Evolutionary conservation across 1,140 invertebrate genomes (phyloP), one percentile per base, ranked within the genome.

Genomic region (Branchinecta lindahli): DNA sequence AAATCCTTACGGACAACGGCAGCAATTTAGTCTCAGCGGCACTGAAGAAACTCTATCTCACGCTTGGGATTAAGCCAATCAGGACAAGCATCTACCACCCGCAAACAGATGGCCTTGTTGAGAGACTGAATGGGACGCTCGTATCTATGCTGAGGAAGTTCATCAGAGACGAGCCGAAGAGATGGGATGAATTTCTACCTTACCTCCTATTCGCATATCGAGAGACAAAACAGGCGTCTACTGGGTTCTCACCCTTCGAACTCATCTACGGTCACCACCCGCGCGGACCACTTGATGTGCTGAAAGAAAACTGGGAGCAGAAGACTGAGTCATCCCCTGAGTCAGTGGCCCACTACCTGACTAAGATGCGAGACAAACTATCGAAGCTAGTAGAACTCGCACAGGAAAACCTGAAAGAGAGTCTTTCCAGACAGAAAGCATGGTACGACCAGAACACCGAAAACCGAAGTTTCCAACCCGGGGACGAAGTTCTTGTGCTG

Each of bases 1-100:
- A 73, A 61, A 65, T 82, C 8, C 76, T 82, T 21, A 76, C 77
- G 0, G 81, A 83, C 73, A 78, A 79, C 71, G 78, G 77, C 45
- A 75, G 77, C 12, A 75, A 80, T 66, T 83, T 82, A 72, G 75
- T 74, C 9, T 79, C 76, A 12, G 67, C 73, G 66, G 75, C 79
- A 73, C 81, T 82, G 71, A 68, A 71, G 73, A 46, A 70, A 6
- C 82, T 83, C 74, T 72, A 67, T 44, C 21, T 20, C 8, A 21
- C 69, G 21, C 9, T 76, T 8, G 71, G 69, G 7, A 73, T 73
- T 3, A 45, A 70, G 8, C 70, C 69, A 65, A 73, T 73, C 5
- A 10, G 70, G n/a, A 76, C 72, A 3, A 75, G 73, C 9, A 10
- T 70, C 18, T 77, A 75, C 44, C 73, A 76, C 66, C 73, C 74